phyloP scores from a whole-genome alignment of 2,113 vertebrate species.

The Tiliqua scincoides region DNA sequence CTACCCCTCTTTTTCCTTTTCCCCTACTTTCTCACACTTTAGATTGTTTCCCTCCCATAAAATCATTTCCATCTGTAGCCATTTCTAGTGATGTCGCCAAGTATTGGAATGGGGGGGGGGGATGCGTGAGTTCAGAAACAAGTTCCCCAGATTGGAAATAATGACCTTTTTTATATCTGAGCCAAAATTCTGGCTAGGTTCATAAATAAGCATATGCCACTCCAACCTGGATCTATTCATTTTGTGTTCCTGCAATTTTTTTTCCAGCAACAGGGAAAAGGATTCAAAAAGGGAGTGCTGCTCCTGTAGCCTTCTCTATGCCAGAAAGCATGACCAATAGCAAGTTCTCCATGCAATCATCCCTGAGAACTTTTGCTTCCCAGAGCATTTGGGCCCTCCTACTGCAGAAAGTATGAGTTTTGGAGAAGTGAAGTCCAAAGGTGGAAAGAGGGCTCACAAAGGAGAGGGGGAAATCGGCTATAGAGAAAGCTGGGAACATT shows the following conservation, averaged over 20 bases:
- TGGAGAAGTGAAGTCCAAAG: not conserved
- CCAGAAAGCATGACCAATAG: not conserved
- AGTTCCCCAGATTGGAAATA: not conserved
- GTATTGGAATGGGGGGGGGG: not conserved
- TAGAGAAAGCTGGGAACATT: not conserved
- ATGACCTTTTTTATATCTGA: not conserved
- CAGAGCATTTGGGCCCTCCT: not conserved
- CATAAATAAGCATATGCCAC: not conserved
- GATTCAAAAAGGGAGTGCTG: not conserved
- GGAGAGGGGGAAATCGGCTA: not conserved
- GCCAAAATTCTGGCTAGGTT: not conserved
- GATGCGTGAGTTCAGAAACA: not conserved
- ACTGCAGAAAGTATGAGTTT: not conserved
- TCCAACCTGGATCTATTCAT: not conserved
- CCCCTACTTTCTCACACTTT: not conserved
- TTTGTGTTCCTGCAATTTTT: not conserved
- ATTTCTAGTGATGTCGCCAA: not conserved
- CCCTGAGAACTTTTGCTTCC: not conserved
- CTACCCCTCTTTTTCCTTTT: not conserved
- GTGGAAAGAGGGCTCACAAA: not conserved
- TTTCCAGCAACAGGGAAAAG: not conserved
- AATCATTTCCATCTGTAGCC: not conserved
- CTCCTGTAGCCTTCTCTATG: not conserved
- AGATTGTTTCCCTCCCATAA: not conserved
- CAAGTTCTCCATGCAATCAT: not conserved